These are phyloP conservation scores for Enteromius unitaeniatus DNA, from an alignment of 2,797 vertebrate species.

Conservation along the genomic window DNA sequence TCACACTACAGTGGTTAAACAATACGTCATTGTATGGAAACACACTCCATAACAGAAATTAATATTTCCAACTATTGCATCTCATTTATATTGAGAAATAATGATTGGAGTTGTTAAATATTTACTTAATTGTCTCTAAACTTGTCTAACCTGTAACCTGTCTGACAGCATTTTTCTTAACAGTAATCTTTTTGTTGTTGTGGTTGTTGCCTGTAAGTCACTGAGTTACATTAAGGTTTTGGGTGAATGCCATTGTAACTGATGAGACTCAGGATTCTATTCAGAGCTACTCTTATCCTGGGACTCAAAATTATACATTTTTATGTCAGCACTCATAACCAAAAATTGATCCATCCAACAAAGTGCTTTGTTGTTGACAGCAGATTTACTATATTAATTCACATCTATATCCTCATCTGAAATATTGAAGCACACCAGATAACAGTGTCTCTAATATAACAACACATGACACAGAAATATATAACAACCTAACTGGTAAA, in stretches of 20 bases:
- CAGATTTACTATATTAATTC: constrained; percentile 29
- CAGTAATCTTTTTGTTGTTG: background rate
- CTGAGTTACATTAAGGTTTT: background rate
- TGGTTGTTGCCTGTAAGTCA: background rate
- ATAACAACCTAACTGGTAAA: background rate
- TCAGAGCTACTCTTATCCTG: background rate
- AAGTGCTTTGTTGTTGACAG: constrained; percentile 36
- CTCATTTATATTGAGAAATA: background rate
- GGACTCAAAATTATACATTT: constrained; percentile 14
- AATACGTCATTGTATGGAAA: no score
- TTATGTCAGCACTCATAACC: background rate
- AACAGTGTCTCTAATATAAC: background rate
- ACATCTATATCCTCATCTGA: constrained; percentile 2
- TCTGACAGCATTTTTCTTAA: background rate
- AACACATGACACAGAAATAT: background rate
- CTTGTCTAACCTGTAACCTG: background rate
- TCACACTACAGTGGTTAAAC: background rate
- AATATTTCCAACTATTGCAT: background rate
- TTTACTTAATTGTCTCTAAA: background rate
- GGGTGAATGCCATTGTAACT: background rate
- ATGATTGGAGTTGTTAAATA: background rate
- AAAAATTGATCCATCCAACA: constrained; percentile 2
- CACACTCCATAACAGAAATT: background rate
- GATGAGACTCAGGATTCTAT: background rate
- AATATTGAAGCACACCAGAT: background rate